Evolutionary conservation across 2,888 invertebrate species (phyloP).

Genomic region (Polymixis lichenea): DNA sequence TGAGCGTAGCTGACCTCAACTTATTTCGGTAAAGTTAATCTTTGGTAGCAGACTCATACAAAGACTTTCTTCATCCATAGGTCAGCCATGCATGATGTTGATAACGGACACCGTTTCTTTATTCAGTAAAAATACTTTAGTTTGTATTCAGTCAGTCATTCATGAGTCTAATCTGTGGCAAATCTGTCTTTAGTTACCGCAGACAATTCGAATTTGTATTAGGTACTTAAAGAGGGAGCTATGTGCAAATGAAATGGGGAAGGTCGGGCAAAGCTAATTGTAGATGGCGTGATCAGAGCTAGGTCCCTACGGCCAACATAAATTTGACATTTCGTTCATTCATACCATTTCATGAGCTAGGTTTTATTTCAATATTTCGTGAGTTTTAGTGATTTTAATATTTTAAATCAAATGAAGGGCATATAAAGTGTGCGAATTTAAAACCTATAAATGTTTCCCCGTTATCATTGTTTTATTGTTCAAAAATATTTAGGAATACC

Average conservation of each 20-base stretch:
- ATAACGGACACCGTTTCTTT: not conserved
- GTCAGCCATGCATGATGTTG: not conserved
- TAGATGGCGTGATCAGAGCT: no score
- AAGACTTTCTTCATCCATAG: not conserved
- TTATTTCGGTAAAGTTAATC: slow-evolving; percentile 21
- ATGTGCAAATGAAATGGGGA: not conserved
- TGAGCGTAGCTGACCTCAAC: not conserved
- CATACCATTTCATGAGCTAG: no score
- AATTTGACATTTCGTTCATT: no score
- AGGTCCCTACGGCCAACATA: no score
- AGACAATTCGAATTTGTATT: not conserved
- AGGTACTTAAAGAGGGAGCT: not conserved
- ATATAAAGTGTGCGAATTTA: no score
- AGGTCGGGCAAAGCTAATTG: no score
- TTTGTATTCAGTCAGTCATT: not conserved
- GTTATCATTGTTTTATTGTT: no score
- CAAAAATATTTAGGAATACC: no score
- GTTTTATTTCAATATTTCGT: no score
- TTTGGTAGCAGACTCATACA: not conserved
- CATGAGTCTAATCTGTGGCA: not conserved
- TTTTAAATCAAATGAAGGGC: no score
- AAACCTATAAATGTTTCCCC: no score
- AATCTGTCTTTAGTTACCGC: not conserved
- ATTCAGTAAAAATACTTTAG: not conserved
- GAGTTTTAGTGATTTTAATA: no score